Base-by-base conservation (phyloP, 1,140 invertebrate genomes). In the Papilio xuthus region DNA sequence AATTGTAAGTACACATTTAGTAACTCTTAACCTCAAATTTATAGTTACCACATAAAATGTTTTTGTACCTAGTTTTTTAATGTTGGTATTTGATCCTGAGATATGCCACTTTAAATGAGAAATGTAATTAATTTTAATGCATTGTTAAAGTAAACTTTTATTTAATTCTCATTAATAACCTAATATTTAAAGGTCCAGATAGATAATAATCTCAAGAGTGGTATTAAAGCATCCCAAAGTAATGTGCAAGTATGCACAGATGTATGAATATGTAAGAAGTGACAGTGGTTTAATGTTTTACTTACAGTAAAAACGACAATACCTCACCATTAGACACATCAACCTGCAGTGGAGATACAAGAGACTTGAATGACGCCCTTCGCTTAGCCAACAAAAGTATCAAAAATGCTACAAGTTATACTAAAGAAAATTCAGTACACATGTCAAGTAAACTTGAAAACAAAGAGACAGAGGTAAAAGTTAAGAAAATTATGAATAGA, bases 401-500 rank as follows among this genome's bases (percentile, higher is more conserved):
- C 13, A 72, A 72, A 44, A 41, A 72, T 26, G 20, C 26, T 20
- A 71, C n/a, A 79, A 4, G 28, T 72, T 80, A 26, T 63, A 67
- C 70, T 12, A 78, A 80, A 56, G 75, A 78, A 78, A 69, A 70
- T 32, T 28, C 50, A 13, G 37, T 53, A 28, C 71, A 50, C 71
- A 37, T 18, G 12, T n/a, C 44, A 83, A 81, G 80, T 70, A 83
- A 53, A 81, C 79, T 60, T 37, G 76, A 4, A 0, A 23, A 56
- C 70, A 78, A 37, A 69, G 8, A 77, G 77, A 77, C 26, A 9
- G 32, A 41, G 60, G 80, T n/a, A 37, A 77, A 73, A 77, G 67
- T 82, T 50, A 78, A 67, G 12, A 86, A 82, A 80, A 84, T 90
- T 63, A 83, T 47, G 10, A 74, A 88, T 56, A 88, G 89, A 78